A percentile compares a stretch with the other conserved stretches of the same genome.
Conservation (phyloP, 2,888 invertebrate genomes). For the Sphinx pinastri region DNA sequence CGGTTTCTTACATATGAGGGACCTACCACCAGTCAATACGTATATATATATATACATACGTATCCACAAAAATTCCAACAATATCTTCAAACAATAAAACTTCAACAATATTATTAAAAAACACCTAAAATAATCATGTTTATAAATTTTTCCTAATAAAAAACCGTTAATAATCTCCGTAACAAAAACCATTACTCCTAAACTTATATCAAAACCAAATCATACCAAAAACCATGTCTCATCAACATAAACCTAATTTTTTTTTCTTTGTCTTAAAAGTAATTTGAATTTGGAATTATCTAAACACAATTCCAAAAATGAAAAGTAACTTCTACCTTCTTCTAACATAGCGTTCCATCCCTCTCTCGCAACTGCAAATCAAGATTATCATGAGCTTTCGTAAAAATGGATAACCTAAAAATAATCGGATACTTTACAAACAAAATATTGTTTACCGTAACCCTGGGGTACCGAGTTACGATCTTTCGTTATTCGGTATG, state of each 20-base stretch:
- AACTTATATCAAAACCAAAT: no score
- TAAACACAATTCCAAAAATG: background rate
- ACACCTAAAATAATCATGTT: no score
- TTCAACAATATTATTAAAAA: no score
- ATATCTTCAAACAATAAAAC: no score
- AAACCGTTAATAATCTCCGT: background rate
- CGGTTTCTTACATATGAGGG: no score
- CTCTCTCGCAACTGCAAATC: constrained; percentile 4
- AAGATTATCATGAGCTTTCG: background rate
- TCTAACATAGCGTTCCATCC: background rate
- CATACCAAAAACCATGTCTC: no score
- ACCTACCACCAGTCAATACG: no score
- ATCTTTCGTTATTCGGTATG: background rate
- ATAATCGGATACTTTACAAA: constrained; percentile 17
- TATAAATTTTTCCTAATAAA: background rate
- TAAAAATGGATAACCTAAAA: constrained; percentile 13
- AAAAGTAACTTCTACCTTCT: background rate
- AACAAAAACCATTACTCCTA: background rate
- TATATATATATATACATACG: no score
- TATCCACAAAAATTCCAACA: no score
- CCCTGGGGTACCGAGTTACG: background rate
- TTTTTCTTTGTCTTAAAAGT: background rate
- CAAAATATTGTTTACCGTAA: constrained; percentile 14
- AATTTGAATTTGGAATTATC: constrained; percentile 15
- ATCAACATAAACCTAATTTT: no score